A percentile compares a stretch with the other conserved stretches of the same genome.
These are phyloP conservation scores for Chelmon rostratus DNA, from an alignment of 2,797 vertebrate species.

Conservation along the genomic window DNA sequence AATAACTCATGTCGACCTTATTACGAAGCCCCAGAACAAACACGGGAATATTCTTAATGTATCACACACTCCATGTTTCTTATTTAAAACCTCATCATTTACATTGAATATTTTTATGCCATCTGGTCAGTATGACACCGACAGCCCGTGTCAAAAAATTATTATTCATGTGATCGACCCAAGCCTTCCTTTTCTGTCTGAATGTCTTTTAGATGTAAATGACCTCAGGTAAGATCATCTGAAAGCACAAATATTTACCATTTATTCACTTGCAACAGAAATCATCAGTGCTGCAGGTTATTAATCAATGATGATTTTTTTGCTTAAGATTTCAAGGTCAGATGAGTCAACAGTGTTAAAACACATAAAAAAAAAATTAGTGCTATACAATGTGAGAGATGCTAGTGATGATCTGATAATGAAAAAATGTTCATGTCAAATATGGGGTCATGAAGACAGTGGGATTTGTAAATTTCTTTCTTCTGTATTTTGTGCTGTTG, in stretches of 20 bases:
- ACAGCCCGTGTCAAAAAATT: not conserved
- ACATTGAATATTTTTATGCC: not conserved
- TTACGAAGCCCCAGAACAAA: constrained; percentile 25
- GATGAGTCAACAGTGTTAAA: not conserved
- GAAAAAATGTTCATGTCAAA: not conserved
- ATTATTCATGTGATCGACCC: not conserved
- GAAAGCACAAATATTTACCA: not conserved
- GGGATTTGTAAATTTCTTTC: not conserved
- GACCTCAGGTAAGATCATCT: not conserved
- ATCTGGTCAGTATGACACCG: constrained; percentile 8
- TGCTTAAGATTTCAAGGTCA: constrained; percentile 20
- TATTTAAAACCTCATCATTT: constrained; percentile 8
- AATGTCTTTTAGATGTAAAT: not conserved
- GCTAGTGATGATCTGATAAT: not conserved
- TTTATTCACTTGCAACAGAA: not conserved
- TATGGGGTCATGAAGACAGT: not conserved
- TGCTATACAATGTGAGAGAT: not conserved
- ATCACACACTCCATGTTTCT: not conserved
- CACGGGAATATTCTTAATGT: not conserved
- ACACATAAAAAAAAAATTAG: not conserved
- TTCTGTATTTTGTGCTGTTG: not conserved
- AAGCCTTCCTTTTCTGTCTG: not conserved
- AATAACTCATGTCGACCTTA: constrained; percentile 33
- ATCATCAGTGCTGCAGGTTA: not conserved
- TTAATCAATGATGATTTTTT: not conserved